A percentile compares a stretch with the other conserved stretches of the same genome.
Evolutionary conservation across 2,888 invertebrate species (phyloP).

Genomic region (Eledone cirrhosa): DNA sequence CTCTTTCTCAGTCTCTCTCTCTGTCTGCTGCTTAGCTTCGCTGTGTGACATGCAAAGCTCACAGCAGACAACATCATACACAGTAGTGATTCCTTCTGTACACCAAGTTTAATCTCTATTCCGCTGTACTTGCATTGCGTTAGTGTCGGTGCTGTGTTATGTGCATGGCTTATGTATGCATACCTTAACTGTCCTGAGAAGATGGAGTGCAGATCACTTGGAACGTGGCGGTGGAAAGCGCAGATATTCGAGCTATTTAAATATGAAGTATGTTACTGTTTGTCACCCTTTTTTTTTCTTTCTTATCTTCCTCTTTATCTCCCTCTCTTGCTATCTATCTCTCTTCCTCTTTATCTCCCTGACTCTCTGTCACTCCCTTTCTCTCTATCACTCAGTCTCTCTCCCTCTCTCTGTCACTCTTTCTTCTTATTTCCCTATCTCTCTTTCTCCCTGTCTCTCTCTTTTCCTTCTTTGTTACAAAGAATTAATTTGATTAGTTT

Average conservation of each 20-base stretch:
- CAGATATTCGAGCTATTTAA: constrained; percentile 17
- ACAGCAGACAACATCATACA: too few species aligned
- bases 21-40: too few species aligned
- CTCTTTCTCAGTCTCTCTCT: too few species aligned
- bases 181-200: constrained; percentile 21
- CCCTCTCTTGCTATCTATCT: background rate
- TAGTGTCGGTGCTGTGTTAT: too few species aligned
- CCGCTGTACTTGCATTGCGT: too few species aligned
- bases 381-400: too few species aligned
- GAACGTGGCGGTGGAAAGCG: background rate
- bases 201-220: constrained; percentile 24
- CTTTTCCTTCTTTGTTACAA: too few species aligned
- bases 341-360: background rate
- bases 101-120: too few species aligned
- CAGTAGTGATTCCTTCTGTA: too few species aligned
- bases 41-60: too few species aligned
- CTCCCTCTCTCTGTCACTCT: background rate
- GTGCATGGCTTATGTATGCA: constrained; percentile 24
- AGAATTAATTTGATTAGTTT: too few species aligned
- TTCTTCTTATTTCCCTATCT: background rate
- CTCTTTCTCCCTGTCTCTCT: background rate
- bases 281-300: background rate
- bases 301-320: background rate
- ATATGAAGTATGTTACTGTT: background rate
- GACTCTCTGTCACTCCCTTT: background rate